phyloP scores from a whole-genome alignment of 2,888 invertebrate genomes.

The Seira ritae region DNA sequence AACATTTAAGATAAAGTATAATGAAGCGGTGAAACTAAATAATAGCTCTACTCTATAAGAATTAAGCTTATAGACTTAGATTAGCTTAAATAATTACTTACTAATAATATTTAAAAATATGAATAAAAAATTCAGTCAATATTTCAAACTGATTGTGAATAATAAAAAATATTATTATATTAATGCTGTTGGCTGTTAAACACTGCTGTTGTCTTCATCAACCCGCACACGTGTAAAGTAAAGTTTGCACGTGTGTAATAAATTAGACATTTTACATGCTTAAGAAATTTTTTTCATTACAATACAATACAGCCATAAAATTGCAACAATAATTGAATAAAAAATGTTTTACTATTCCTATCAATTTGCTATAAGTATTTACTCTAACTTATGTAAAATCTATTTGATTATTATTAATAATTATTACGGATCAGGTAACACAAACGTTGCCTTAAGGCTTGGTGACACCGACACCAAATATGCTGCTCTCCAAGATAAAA shows the following conservation, averaged over 20 bases:
- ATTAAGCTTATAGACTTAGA: slow-evolving; percentile 9
- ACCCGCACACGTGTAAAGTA: not conserved
- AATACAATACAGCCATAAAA: not conserved
- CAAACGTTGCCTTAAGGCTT: slow-evolving; percentile 61
- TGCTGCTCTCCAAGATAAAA: not conserved
- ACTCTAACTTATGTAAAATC: no score
- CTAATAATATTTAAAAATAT: not conserved
- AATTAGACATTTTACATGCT: not conserved
- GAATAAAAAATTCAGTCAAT: slow-evolving; percentile 19
- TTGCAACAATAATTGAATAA: not conserved
- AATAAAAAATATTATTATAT: not conserved
- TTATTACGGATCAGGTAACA: slow-evolving; percentile 52
- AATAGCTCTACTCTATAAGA: slow-evolving; percentile 7
- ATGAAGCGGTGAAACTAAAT: not conserved
- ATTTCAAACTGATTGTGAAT: not conserved
- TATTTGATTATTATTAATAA: no score
- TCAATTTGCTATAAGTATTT: not conserved
- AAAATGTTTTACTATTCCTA: not conserved
- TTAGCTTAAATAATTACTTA: not conserved
- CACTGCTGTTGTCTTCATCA: not conserved
- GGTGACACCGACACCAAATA: slow-evolving; percentile 4
- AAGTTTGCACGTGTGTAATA: not conserved
- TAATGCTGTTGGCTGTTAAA: no score
- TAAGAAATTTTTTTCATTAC: not conserved
- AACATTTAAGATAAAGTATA: not conserved